phyloP scores from a whole-genome alignment of 2,888 invertebrate species.

The Dicycla oo region DNA sequence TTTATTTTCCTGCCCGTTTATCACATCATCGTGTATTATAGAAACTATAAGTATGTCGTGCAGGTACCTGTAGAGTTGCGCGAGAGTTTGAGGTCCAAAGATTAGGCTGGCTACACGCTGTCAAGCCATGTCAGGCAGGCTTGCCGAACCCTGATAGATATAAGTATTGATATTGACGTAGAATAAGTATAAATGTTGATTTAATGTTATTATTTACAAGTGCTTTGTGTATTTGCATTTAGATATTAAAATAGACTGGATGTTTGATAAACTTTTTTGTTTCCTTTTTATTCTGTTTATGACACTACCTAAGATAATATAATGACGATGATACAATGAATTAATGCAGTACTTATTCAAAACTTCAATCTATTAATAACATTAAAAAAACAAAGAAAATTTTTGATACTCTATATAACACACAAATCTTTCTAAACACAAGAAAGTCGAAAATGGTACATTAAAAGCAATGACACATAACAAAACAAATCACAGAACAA shows the following conservation, averaged over 20 bases:
- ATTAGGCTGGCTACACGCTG: conserved; percentile 58
- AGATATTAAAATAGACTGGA: conserved; percentile 60
- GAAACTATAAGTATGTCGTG: conserved; percentile 63
- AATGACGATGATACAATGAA: conserved; percentile 1
- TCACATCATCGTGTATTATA: conserved; percentile 64
- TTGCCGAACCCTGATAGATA: conserved; percentile 46
- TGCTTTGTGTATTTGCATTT: conserved; percentile 57
- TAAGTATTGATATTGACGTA: conserved; percentile 43
- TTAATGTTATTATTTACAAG: conserved; percentile 45
- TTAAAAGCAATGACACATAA: conserved; percentile 14
- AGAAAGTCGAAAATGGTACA: neutral
- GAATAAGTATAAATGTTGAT: conserved; percentile 24
- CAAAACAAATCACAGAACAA: conserved; percentile 27
- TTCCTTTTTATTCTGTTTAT: conserved; percentile 32
- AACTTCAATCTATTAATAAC: conserved; percentile 17
- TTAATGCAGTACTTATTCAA: conserved; percentile 1
- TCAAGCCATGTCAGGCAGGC: conserved; percentile 36
- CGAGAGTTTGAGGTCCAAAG: conserved; percentile 56
- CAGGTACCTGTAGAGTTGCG: conserved; percentile 49
- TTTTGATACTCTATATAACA: neutral
- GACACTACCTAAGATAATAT: conserved; percentile 13
- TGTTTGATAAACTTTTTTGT: conserved; percentile 46
- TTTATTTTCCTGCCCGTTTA: conserved; percentile 54
- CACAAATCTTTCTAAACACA: neutral
- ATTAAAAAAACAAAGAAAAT: neutral